Base-by-base conservation (phyloP, 2,113 vertebrate species). In the Garra rufa region DNA sequence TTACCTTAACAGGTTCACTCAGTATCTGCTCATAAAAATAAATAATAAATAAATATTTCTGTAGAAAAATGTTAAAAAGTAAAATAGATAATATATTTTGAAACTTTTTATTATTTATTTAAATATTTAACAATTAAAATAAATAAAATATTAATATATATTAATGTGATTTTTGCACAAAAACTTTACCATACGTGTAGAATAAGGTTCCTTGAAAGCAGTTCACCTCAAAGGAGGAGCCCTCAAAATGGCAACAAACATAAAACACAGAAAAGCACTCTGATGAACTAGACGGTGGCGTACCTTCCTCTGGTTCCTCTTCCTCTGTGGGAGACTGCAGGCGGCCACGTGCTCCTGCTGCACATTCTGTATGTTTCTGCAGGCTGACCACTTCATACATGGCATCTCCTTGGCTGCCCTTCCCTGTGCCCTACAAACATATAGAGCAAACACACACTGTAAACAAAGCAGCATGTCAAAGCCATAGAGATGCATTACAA, bases 321-420 rank as follows among this genome's bases (percentile, higher is more conserved):
- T 99, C 98, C 86, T 99, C 98, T 77, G 95, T 94, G 13, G 96
- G 95, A 9, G 96, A 96, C 61, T 91, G 0, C 48, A 92, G 93
- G 52, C 87, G 93, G 90, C 90, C 94, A 91, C 91, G 94, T 15
- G 88, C 92, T 91, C 94, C 95, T 1, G 91, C 88, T 79, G 92
- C 94, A 90, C 92, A 95, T 85, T 98, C 96, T 26, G 96, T 96
- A 85, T 97, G 95, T 84, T 96, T 95, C 87, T 97, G 96, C 50
- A 99, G 95, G 90, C 96, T 99, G 88, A 96, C 94, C 88, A 99
- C 97, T 91, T 99, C 98, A 85, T 96, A 98, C 86, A 99, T 96
- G 2, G 95, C 93, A 76, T 99, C 98, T 75, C 95, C 96, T 61
- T 94, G 87, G 65, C 94, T 94, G 86, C 88, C 89, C 91, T 94